Conservation (phyloP, 1,140 invertebrate species). For the Lordiphosa collinella region DNA sequence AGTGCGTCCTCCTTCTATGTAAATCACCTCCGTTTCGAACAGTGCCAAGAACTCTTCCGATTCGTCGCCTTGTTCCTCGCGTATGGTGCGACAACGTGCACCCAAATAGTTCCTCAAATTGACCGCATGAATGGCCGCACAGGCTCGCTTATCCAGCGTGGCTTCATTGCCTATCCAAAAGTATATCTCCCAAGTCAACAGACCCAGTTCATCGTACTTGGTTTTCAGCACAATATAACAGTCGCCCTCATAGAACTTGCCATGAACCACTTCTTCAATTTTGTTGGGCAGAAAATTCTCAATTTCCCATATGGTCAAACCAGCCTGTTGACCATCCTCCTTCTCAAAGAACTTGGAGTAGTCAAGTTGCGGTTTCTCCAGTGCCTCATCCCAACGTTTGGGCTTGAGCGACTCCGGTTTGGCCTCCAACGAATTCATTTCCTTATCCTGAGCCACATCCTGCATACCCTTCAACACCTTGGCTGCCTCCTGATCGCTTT, state of each 20-base stretch:
- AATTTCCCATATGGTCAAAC: conserved; percentile 97
- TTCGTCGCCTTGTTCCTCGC: conserved; percentile 98
- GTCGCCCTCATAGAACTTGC: conserved; percentile 99
- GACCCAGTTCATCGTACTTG: conserved; percentile 89
- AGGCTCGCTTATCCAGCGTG: conserved; percentile 98
- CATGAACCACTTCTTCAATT: conserved; percentile 94
- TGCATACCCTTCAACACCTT: conserved; percentile 99
- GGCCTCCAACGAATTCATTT: conserved; percentile 38
- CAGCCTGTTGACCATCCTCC: conserved; percentile 94
- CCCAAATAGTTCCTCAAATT: conserved; percentile 97
- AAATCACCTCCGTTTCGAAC: conserved; percentile 95
- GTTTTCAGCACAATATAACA: conserved; percentile 99
- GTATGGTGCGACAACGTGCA: conserved; percentile 96
- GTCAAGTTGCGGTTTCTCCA: conserved; percentile 97
- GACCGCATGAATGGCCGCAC: conserved; percentile 99
- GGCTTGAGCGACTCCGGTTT: conserved; percentile 82
- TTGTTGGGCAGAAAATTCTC: conserved; percentile 99
- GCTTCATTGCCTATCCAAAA: conserved; percentile 99
- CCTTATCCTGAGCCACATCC: conserved; percentile 92
- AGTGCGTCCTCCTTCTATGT: conserved; percentile 98
- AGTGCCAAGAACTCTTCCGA: conserved; percentile 96
- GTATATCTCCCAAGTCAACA: conserved; percentile 96
- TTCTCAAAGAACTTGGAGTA: conserved; percentile 99
- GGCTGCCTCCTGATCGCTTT: conserved; percentile 90
- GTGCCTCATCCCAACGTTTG: conserved; percentile 94